Evolutionary conservation across 2,797 vertebrate species (phyloP), one percentile per base, ranked within the genome.

Genomic region (Sus cebifrons): DNA sequence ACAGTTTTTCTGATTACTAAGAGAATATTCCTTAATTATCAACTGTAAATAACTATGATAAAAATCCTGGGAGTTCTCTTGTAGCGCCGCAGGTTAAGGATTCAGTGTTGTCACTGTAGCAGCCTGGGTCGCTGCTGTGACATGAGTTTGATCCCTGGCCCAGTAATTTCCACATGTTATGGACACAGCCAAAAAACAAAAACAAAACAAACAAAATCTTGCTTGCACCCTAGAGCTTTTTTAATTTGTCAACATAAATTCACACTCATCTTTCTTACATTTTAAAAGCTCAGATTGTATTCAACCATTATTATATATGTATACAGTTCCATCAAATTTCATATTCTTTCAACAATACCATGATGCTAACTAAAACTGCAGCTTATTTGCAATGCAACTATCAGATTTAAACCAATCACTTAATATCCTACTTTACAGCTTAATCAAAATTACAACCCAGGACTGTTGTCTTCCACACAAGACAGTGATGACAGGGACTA

Each of bases 11-110:
- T 12, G 18, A 84, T 95, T 94, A 75, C 14, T 68, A 56, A 96
- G 91, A 90, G 70, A 91, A 77, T 87, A 89, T 73, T 87, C 32
- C 82, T 92, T 21, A 92, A 73, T 71, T 82, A 92, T n/a, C 75
- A 93, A 90, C 14, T 52, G 17, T n/a, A 95, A 93, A 74, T 40
- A 86, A 70, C 18, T 65, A 75, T n/a, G 36, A 82, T 73, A 75
- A 91, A 49, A 49, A 49, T 49, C 44, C 44, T 49, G 44, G 44
- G 44, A 6, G 44, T 49, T 49, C 44, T 49, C 44, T 49, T 49
- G 9, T 49, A 49, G 44, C 9, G 44, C 44, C 6, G 44, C 44
- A 49, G 44, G 44, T 49, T 49, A 10, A 10, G 44, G 44, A 49
- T 49, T 49, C 44, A 49, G 44, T 49, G 44, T 49, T 49, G 44